These are phyloP conservation scores for Ophonus ardosiacus DNA, from an alignment of 2,888 invertebrate genomes.

Conservation along the genomic window DNA sequence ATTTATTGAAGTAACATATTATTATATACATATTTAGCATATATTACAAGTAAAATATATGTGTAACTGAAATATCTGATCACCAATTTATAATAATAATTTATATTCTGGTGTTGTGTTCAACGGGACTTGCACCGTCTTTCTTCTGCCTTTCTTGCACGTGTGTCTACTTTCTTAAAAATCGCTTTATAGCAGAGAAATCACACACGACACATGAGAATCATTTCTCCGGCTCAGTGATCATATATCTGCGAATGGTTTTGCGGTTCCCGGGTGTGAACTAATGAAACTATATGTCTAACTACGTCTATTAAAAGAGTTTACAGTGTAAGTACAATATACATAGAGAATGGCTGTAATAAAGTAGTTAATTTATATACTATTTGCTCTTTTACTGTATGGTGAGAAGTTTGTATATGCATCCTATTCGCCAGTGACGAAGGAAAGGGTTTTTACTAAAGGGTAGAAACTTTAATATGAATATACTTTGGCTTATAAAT, in stretches of 20 bases:
- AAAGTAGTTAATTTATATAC: constrained; percentile 36
- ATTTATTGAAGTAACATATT: too few species aligned
- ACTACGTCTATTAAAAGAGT: background rate
- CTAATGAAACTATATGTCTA: constrained; percentile 13
- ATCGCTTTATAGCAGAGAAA: constrained; percentile 17
- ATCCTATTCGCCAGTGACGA: constrained; percentile 4
- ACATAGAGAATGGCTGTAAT: constrained; percentile 33
- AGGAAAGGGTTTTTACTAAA: background rate
- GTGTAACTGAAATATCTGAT: too few species aligned
- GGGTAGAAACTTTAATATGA: too few species aligned
- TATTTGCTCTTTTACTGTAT: constrained; percentile 23
- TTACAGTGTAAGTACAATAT: background rate
- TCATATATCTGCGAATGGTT: background rate
- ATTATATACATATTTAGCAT: too few species aligned
- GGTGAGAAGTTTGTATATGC: constrained; percentile 44
- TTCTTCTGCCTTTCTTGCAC: background rate
- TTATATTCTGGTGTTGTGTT: background rate
- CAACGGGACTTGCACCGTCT: too few species aligned
- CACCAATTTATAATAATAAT: background rate
- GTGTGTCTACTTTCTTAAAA: constrained; percentile 27
- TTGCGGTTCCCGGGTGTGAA: constrained; percentile 1
- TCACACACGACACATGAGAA: constrained; percentile 2
- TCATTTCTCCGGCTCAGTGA: background rate
- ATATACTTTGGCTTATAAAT: too few species aligned
- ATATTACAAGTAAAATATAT: too few species aligned